These are phyloP conservation scores for Chlorodrepanis virens DNA, from an alignment of 2,113 vertebrate genomes.

Conservation along the genomic window DNA sequence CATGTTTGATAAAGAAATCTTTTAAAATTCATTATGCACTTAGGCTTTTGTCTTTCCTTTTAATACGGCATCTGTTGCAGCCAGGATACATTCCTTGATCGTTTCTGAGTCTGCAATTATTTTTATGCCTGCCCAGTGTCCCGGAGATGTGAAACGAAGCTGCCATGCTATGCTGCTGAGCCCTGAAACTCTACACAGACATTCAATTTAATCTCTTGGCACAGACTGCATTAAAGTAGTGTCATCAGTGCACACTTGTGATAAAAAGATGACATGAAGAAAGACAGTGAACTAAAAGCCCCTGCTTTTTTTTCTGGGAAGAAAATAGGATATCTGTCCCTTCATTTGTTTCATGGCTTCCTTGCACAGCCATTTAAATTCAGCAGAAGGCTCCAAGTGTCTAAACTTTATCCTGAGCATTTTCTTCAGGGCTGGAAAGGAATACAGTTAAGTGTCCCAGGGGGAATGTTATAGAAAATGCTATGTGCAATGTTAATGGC, in stretches of 20 bases:
- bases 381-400: conserved; percentile 32
- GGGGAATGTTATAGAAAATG: conserved; percentile 18
- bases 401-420: conserved; percentile 34
- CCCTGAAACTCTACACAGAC: conserved; percentile 30
- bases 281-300: conserved; percentile 20
- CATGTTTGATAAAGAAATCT: conserved; percentile 76
- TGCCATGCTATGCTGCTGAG: conserved; percentile 21
- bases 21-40: conserved; percentile 72
- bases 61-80: conserved; percentile 70
- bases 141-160: conserved; percentile 50
- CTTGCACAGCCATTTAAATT: conserved; percentile 20
- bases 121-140: conserved; percentile 61
- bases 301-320: neutral
- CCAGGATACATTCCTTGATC: conserved; percentile 67
- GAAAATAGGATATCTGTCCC: conserved; percentile 43
- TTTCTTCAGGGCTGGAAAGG: conserved; percentile 33
- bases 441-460: conserved; percentile 21
- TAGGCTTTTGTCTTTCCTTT: conserved; percentile 73
- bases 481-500: conserved; percentile 27
- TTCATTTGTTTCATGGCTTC: conserved; percentile 45
- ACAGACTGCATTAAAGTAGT: conserved; percentile 43
- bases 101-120: conserved; percentile 66
- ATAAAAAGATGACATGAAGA: conserved; percentile 39
- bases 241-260: conserved; percentile 27
- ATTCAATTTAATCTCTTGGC: conserved; percentile 61